These are phyloP conservation scores for Gallirallus australis DNA, from an alignment of 2,797 vertebrate species.

Conservation along the genomic window DNA sequence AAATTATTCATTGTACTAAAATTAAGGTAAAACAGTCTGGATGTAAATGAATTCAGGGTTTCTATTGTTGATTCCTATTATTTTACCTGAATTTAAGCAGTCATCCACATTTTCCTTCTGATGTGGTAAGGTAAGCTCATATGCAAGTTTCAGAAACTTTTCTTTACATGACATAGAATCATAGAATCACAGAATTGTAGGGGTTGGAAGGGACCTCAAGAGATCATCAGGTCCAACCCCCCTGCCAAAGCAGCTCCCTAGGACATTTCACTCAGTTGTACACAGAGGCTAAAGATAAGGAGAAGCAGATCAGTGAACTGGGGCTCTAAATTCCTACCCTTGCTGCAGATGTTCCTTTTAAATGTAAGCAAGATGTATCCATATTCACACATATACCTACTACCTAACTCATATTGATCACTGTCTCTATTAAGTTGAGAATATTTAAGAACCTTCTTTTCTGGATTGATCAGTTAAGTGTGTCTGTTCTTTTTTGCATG, in stretches of 20 bases:
- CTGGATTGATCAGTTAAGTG: not conserved
- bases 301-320: not conserved
- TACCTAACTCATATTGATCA: fast-evolving
- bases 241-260: no score
- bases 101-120: not conserved
- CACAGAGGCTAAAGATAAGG: not conserved
- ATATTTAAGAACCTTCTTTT: not conserved
- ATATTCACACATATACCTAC: not conserved
- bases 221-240: no score
- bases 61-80: not conserved
- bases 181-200: no score
- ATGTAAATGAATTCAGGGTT: not conserved
- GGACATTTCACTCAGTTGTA: no score
- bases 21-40: not conserved
- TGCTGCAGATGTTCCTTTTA: not conserved
- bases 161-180: not conserved
- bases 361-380: not conserved
- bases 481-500: not conserved
- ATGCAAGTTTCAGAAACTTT: not conserved
- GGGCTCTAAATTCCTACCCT: not conserved
- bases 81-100: not conserved
- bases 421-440: not conserved
- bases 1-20: not conserved
- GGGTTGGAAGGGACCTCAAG: no score
- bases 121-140: not conserved